Evolutionary conservation across 2,797 vertebrate genomes (phyloP), one percentile per base, ranked within the genome.

Genomic region (Mormyrus proboscirostris): DNA sequence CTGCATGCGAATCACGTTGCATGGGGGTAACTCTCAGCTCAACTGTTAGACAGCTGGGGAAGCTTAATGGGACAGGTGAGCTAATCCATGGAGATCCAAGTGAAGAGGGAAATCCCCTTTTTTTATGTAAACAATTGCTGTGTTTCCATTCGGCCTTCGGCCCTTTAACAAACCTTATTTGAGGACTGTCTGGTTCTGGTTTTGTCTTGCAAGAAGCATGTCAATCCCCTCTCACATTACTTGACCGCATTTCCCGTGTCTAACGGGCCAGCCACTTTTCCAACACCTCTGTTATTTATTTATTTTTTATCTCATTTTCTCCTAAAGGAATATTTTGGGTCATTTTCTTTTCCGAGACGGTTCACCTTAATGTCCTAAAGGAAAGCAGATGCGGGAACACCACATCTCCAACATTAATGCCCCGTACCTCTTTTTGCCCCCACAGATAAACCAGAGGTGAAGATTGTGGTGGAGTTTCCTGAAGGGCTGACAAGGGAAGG

Each of bases 401-500:
- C 2, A 16, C 79, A 29, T 73, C 41, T n/a, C 25, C 88, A 50
- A 19, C 25, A 65, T 83, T 53, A 89, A 87, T 86, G 4, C 47
- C 47, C 53, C 10, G 2, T 14, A 12, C 38, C 33, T 76, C 22
- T 85, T 51, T 25, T 53, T 14, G 44, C 53, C 41, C 76, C 62
- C 6, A 22, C 96, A 99, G 98, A 99, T 97, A 99, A 99, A 94
- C 98, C 98, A 2, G 97, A 98, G 94, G 98, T 99, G 91, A 97
- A 97, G 93, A 98, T 99, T 79, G 94, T 97, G 90, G 97, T 98
- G 93, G 98, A 96, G 91, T 98, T 97, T 92, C 98, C 98, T 88
- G 96, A 97, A 93, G 98, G 97, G 90, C 96, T 98, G 82, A 98
- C 98, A 83, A 96, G 98, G 90, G 98, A 99, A 96, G 98, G 98